Evolutionary conservation across 2,797 vertebrate genomes (phyloP), one percentile per base, ranked within the genome.

Genomic region (Sarcophilus harrisii): DNA sequence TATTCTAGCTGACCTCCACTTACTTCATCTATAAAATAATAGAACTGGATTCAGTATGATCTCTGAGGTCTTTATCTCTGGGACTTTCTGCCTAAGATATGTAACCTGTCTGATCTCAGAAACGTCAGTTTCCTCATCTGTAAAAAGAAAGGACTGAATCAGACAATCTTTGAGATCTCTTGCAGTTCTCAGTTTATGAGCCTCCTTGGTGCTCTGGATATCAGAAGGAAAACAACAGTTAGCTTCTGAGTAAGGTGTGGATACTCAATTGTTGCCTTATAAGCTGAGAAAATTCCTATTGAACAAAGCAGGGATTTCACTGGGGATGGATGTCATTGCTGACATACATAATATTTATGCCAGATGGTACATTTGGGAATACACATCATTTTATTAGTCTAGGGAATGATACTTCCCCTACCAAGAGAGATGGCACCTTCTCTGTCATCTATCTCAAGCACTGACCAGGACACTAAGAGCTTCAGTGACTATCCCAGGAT

Each of bases 251-350:
- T 38, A 24, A 92, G n/a, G 10, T 55, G 90, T 21, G 29, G 91
- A 92, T 91, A 57, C 3, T 28, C 54, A 91, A 10, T 62, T 96
- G 58, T 91, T 94, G 55, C 38, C 52, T 16, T 57, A 4, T 21
- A 73, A 73, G 27, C n/a, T 96, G 52, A 92, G 87, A 52, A 96
- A 38, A 92, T 93, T 60, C n/a, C 58, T 94, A 9, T 58, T 52
- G 32, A 54, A n/a, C 30, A 93, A 92, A 54, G 1, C 3, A 18
- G 10, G 0, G 57, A 27, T 57, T n/a, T 58, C 29, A n/a, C 27
- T n/a, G 27, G 9, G 87, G 1, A 52, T 54, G 2, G 12, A 57
- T 16, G 54, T 57, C 12, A 90, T 60, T 30, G 52, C 57, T 54
- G 27, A 58, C 18, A 32, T 57, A 91, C 1, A 21, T 93, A 45